Evolutionary conservation across 2,888 invertebrate genomes (phyloP), one percentile per base, ranked within the genome.

Genomic region (Stenchaetothrips biformis): DNA sequence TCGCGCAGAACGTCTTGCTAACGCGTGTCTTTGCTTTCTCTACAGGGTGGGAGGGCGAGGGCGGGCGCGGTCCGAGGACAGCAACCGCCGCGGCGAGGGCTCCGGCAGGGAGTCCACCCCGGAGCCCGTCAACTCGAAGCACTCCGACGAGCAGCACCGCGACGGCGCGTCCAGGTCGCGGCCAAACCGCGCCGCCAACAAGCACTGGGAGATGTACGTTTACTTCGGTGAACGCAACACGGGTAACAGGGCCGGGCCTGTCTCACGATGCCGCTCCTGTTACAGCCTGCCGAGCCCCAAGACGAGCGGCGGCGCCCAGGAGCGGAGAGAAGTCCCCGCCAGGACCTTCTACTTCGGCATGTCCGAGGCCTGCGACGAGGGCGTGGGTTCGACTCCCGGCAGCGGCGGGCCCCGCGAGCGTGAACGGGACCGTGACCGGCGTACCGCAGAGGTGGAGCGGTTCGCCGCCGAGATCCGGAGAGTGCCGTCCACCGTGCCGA

Each of bases 321-420:
- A 74, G 21, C 67, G 67, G 21, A 21, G 67, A 1, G 67, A 74
- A 8, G 67, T 83, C 78, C 86, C 88, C 82, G 87, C 89, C 27
- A 91, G 90, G 85, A 90, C 89, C 18, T 94, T 94, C 86, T 94
- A 94, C 87, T 94, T 94, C 85, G 94, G 94, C 62, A 94, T 94
- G 94, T 91, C 91, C 82, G 90, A 37, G 37, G 37, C 37, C 37
- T 37, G 90, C 83, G 82, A 83, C 53, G 82, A 83, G 6, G 80
- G 82, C 13, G 80, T 48, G 47, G 67, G 47, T 7, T 8, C 37
- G 77, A 37, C 48, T 53, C 48, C 48, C 27, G 48, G 21, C 27
- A 16, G 49, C 27, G 27, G 27, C 25, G 16, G 48, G 53, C n/a
- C n/a, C 9, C 74, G 77, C 11, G 80, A 77, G 49, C 49, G 77